Conservation (phyloP, 2,888 invertebrate genomes). For the Aricia artaxerxes region DNA sequence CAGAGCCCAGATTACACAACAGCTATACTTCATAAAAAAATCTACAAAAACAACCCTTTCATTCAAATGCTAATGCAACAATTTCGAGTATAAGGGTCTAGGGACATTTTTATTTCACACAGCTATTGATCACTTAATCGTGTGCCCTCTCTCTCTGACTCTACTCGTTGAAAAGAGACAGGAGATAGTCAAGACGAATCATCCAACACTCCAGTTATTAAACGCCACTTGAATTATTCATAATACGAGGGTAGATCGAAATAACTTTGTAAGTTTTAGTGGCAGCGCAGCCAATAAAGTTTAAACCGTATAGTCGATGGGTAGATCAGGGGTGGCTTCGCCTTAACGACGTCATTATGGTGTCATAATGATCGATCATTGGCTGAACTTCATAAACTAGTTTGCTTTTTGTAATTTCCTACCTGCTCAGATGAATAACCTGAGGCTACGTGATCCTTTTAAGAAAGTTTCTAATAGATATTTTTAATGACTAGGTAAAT, state of each 20-base stretch:
- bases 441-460: not conserved
- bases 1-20: not conserved
- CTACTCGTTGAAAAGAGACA: not conserved
- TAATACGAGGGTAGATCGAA: constrained; percentile 68
- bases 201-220: constrained; percentile 66
- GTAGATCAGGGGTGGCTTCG: constrained; percentile 38
- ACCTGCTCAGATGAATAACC: not conserved
- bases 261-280: constrained; percentile 57
- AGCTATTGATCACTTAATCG: constrained; percentile 45
- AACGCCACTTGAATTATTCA: constrained; percentile 76
- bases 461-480: not conserved
- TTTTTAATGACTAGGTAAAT: not conserved
- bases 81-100: constrained; percentile 11
- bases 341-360: constrained; percentile 23
- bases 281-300: constrained; percentile 49
- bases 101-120: constrained; percentile 24
- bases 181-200: constrained; percentile 44
- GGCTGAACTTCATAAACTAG: constrained; percentile 21
- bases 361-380: constrained; percentile 22
- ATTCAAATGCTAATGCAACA: constrained; percentile 21
- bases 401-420: constrained; percentile 14
- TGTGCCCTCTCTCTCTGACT: constrained; percentile 46
- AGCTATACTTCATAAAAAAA: not conserved
- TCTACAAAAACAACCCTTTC: constrained; percentile 8
- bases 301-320: constrained; percentile 55